Evolutionary conservation across 2,113 vertebrate genomes (phyloP).

Genomic region (Eublepharis macularius): DNA sequence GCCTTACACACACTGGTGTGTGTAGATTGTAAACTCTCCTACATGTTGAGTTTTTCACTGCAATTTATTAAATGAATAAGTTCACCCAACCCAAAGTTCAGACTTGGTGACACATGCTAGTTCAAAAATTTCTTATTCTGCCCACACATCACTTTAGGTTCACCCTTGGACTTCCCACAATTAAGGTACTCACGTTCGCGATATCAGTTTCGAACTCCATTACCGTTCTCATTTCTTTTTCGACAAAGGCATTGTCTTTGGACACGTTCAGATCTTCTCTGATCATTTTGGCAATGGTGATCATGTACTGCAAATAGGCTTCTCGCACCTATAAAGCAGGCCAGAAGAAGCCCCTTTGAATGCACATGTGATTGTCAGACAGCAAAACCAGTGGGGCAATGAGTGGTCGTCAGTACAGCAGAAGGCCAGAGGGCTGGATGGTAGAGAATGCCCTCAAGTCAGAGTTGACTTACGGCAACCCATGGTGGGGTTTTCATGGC

Average conservation of each 20-base stretch:
- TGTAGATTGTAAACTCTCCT: too few species aligned
- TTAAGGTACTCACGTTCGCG: constrained; percentile 84
- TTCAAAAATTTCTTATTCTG: background rate
- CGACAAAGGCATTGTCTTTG: constrained; percentile 77
- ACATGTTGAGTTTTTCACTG: too few species aligned
- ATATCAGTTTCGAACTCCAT: constrained; percentile 91
- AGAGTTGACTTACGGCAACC: too few species aligned
- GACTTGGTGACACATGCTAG: too few species aligned
- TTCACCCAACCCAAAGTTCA: too few species aligned
- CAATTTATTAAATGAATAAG: too few species aligned
- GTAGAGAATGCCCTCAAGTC: too few species aligned
- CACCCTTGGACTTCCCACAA: background rate
- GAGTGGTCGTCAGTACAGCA: too few species aligned
- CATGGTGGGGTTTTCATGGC: too few species aligned
- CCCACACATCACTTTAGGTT: background rate
- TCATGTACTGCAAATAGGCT: constrained; percentile 94
- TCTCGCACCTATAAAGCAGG: constrained; percentile 81
- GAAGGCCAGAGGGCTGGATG: too few species aligned
- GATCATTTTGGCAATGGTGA: constrained; percentile 86
- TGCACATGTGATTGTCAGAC: background rate
- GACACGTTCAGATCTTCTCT: constrained; percentile 86
- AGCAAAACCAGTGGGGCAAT: background rate
- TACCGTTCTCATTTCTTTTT: constrained; percentile 88
- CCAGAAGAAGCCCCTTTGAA: background rate
- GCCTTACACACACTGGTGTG: too few species aligned